Conservation (phyloP, 2,797 vertebrate species). For the Mallotus villosus region DNA sequence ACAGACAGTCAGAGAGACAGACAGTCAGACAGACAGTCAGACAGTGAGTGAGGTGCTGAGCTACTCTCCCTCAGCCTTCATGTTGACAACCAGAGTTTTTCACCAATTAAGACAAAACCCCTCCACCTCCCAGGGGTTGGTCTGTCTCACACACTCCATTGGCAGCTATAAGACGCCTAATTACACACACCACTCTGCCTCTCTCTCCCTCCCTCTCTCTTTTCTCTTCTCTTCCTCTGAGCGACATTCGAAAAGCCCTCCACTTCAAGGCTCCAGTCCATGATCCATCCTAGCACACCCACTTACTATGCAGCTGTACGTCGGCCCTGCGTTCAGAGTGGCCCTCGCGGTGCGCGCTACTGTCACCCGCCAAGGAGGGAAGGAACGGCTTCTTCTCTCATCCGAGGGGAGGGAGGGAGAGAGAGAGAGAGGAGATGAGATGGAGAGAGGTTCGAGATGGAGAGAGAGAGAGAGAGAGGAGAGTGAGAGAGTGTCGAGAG, state of each 20-base stretch:
- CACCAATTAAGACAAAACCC: neutral
- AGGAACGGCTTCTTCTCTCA: neutral
- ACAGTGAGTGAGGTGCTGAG: neutral
- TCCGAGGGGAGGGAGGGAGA: no score
- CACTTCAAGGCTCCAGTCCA: neutral
- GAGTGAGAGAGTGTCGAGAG: no score
- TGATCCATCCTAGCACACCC: no score
- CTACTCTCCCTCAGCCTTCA: slow-evolving; percentile 3
- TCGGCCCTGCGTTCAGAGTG: no score
- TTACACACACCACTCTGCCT: slow-evolving; percentile 2
- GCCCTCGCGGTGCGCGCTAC: no score
- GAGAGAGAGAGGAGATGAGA: no score
- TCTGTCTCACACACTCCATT: slow-evolving; percentile 6
- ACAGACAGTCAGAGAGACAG: neutral
- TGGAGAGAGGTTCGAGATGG: no score
- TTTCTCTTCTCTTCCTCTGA: neutral
- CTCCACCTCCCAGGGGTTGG: neutral
- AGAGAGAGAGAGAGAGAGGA: no score
- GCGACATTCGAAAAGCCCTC: neutral
- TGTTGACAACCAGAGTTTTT: neutral
- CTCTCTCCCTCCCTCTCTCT: neutral
- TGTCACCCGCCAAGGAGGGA: neutral
- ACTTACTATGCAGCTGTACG: no score
- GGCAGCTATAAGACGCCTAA: slow-evolving; percentile 2
- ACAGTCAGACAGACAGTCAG: no score